These are phyloP conservation scores for Dryadula phaetusa DNA, from an alignment of 2,888 invertebrate species.

Conservation along the genomic window DNA sequence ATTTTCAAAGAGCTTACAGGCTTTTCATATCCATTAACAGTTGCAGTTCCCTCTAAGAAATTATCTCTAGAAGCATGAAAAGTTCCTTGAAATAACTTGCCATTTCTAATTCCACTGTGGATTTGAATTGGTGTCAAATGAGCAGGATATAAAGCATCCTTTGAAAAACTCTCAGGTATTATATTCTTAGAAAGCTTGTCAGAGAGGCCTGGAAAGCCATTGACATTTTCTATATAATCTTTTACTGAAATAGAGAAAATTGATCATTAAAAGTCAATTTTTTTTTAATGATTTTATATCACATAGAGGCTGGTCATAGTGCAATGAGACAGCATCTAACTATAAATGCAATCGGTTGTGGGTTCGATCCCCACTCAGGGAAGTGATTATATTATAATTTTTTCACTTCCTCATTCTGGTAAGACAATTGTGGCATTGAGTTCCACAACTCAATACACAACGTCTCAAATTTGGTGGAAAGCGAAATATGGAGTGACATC, in stretches of 20 bases:
- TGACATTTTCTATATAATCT: conserved; percentile 91
- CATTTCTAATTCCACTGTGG: conserved; percentile 91
- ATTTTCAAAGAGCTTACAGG: conserved; percentile 89
- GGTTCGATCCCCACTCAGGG: no score
- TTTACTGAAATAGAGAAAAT: conserved; percentile 85
- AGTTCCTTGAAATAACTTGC: conserved; percentile 90
- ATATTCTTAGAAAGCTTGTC: conserved; percentile 92
- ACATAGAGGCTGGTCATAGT: no score
- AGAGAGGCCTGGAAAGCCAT: conserved; percentile 86
- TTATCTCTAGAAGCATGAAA: conserved; percentile 96
- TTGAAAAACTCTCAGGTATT: conserved; percentile 84
- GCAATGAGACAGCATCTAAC: no score
- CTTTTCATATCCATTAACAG: conserved; percentile 91
- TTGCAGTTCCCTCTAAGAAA: conserved; percentile 95
- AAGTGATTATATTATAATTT: no score
- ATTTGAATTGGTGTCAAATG: conserved; percentile 92
- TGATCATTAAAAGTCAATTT: no score
- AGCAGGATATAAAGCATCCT: conserved; percentile 91
- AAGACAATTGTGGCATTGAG: no score
- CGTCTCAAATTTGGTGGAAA: no score
- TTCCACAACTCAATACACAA: no score
- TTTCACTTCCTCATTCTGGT: no score
- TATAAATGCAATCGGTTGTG: no score
- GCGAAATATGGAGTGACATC: no score
- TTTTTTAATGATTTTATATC: no score